phyloP scores from a whole-genome alignment of 64 coral and sea anemone species.

The Stylophora pistillata region DNA sequence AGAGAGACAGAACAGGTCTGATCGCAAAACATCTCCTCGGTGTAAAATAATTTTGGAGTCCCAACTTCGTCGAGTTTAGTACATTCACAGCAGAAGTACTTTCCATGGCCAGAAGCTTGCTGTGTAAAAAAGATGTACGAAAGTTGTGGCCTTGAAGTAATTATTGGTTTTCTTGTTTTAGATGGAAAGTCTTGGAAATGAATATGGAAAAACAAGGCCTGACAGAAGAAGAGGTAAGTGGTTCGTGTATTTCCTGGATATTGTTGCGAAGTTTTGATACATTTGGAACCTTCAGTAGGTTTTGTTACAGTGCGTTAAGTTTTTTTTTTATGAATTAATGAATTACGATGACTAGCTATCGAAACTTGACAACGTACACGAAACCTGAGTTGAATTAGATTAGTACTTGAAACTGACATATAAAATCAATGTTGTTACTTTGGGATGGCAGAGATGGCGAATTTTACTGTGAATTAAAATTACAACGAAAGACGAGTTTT shows the following conservation, averaged over 20 bases:
- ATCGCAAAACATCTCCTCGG: neutral
- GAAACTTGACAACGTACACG: too few species aligned
- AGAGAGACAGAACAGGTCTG: conserved; percentile 89
- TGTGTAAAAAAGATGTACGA: neutral
- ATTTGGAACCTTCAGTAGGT: neutral
- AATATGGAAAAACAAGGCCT: conserved; percentile 87
- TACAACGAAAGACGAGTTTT: too few species aligned
- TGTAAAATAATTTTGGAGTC: neutral
- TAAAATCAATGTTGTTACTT: too few species aligned
- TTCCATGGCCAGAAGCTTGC: neutral
- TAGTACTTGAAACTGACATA: too few species aligned
- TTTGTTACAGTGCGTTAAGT: neutral
- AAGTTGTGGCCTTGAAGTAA: too few species aligned
- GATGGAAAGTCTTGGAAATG: conserved; percentile 76
- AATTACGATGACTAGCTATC: too few species aligned
- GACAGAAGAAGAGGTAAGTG: conserved; percentile 74
- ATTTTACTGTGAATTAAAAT: too few species aligned
- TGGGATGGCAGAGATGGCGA: too few species aligned
- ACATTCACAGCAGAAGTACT: neutral
- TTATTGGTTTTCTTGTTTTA: conserved; percentile 42
- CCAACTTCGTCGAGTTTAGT: neutral
- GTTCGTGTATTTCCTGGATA: neutral
- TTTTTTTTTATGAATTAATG: neutral
- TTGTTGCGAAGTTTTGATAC: neutral
- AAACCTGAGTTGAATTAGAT: too few species aligned